phyloP scores from a whole-genome alignment of 2,113 vertebrate species.

The Circaetus gallicus region DNA sequence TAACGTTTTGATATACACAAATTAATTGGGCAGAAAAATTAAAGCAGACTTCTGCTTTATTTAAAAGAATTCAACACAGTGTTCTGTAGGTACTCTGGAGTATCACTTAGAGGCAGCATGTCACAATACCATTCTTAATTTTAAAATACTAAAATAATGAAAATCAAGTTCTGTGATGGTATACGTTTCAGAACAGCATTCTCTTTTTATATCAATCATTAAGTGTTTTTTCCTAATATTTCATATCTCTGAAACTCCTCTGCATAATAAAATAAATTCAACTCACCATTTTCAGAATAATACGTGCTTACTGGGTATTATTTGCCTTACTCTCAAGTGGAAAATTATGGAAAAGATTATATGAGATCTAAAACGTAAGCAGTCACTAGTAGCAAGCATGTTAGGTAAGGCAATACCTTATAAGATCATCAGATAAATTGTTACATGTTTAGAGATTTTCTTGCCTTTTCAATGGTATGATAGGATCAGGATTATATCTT shows the following conservation, averaged over 20 bases:
- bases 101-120: neutral
- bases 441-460: neutral
- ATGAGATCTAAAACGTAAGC: conserved; percentile 20
- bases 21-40: conserved; percentile 54
- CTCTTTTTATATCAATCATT: conserved; percentile 19
- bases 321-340: neutral
- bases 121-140: conserved; percentile 8
- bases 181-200: neutral
- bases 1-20: conserved; percentile 44
- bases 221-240: conserved; percentile 39
- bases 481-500: neutral
- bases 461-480: neutral
- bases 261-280: conserved; percentile 4
- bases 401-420: neutral
- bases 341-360: conserved; percentile 31
- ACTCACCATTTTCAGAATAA: conserved; percentile 34
- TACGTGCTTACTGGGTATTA: conserved; percentile 40
- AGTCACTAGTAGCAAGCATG: conserved; percentile 1
- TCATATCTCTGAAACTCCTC: neutral
- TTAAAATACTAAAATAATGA: neutral
- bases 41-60: conserved; percentile 9
- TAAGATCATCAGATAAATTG: neutral
- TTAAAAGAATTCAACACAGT: neutral
- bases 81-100: neutral
- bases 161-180: neutral